Evolutionary conservation across 2,113 vertebrate genomes (phyloP).

Genomic region (Festucalex cinctus): DNA sequence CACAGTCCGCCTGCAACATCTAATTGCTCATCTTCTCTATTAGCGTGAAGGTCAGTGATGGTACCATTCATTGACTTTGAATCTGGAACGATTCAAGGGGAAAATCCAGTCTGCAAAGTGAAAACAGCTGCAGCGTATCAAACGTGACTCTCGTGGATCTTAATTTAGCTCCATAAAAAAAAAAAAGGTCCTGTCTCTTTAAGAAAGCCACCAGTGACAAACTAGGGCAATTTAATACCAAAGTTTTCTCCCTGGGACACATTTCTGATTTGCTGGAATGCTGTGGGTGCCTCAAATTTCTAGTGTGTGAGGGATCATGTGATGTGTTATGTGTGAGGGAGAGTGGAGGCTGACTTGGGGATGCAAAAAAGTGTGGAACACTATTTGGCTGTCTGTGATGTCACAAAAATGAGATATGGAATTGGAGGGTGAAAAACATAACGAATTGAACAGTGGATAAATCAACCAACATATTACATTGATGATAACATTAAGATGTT

Average conservation of each 20-base stretch:
- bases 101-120: constrained; percentile 7
- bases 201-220: constrained; percentile 33
- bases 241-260: constrained; percentile 35
- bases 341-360: not conserved
- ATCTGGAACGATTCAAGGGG: constrained; percentile 21
- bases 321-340: constrained; percentile 15
- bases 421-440: not conserved
- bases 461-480: not conserved
- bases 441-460: not conserved
- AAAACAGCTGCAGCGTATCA: constrained; percentile 23
- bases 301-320: constrained; percentile 40
- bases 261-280: constrained; percentile 42
- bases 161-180: constrained; percentile 10
- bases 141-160: constrained; percentile 10
- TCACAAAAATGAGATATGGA: not conserved
- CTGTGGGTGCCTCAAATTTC: constrained; percentile 33
- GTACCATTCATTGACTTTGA: constrained; percentile 13
- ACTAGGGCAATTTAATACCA: constrained; percentile 23
- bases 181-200: constrained; percentile 34
- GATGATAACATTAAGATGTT: not conserved
- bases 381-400: not conserved
- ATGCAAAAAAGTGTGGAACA: not conserved
- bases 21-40: constrained; percentile 6
- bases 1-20: not conserved
- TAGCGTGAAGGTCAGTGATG: constrained; percentile 3